Conservation (phyloP, 2,888 invertebrate species). For the Cantharis lateralis region DNA sequence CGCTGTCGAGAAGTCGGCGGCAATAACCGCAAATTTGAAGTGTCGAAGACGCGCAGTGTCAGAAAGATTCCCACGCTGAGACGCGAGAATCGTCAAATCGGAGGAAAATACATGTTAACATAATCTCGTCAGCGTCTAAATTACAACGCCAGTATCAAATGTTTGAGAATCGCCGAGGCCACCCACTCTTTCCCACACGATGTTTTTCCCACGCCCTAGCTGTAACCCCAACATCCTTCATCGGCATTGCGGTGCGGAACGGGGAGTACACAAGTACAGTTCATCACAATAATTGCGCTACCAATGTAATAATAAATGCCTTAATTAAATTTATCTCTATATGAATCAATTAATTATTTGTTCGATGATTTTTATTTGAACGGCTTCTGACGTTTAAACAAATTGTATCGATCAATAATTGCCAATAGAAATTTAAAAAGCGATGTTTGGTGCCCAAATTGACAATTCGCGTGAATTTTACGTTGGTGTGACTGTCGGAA, state of each 20-base stretch:
- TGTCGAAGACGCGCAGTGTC: conserved; percentile 24
- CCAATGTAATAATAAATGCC: conserved; percentile 33
- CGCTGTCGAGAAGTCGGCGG: conserved; percentile 31
- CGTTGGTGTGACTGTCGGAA: conserved; percentile 68
- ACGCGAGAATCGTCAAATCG: conserved; percentile 44
- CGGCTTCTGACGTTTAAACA: neutral
- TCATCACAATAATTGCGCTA: conserved; percentile 38
- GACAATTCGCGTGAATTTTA: conserved; percentile 9
- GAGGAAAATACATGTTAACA: conserved; percentile 41
- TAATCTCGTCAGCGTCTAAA: conserved; percentile 45
- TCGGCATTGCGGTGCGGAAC: conserved; percentile 32
- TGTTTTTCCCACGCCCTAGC: conserved; percentile 79
- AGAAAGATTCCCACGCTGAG: conserved; percentile 36
- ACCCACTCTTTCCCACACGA: conserved; percentile 84
- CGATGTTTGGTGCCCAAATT: neutral
- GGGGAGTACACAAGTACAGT: conserved; percentile 32
- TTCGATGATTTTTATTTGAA: neutral
- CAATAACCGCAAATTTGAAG: conserved; percentile 14
- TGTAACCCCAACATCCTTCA: conserved; percentile 74
- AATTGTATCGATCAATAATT: neutral
- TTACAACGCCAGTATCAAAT: conserved; percentile 56
- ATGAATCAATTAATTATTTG: neutral
- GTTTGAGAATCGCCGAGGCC: conserved; percentile 67
- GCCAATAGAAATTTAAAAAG: neutral
- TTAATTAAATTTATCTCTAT: conserved; percentile 22